These are phyloP conservation scores for Cyanoderma ruficeps DNA, from an alignment of 2,113 vertebrate genomes.

Conservation along the genomic window DNA sequence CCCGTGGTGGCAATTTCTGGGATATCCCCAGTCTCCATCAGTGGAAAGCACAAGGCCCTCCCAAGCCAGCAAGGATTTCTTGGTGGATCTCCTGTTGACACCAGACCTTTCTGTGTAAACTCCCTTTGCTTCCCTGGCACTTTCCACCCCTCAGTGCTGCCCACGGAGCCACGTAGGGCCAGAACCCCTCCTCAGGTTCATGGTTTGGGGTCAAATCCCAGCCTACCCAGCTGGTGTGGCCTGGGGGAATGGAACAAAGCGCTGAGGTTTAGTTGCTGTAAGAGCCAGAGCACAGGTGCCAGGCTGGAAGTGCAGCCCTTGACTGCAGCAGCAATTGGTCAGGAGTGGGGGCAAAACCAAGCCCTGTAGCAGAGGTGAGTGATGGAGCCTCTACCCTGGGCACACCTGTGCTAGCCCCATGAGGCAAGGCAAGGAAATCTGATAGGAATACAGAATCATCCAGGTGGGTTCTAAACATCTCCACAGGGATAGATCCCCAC, in stretches of 20 bases:
- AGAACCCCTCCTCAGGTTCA: too few relatives aligned
- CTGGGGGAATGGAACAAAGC: neutral
- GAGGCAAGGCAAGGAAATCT: neutral
- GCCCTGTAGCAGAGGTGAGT: fast-evolving
- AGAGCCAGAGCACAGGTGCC: neutral
- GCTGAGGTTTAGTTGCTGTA: too few relatives aligned
- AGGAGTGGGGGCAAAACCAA: neutral
- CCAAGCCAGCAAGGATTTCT: neutral
- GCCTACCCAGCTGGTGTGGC: neutral
- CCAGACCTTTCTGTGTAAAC: neutral
- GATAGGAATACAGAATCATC: neutral
- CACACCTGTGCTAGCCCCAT: neutral
- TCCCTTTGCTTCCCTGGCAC: too few relatives aligned
- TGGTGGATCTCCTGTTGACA: neutral
- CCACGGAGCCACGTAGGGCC: fast-evolving
- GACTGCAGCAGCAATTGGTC: neutral
- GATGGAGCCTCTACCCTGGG: neutral
- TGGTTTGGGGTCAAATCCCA: neutral
- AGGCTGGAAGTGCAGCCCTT: neutral
- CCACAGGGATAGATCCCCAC: neutral
- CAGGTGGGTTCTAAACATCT: neutral
- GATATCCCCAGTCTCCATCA: neutral
- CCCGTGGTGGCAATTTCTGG: neutral
- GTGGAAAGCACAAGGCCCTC: neutral
- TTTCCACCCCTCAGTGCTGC: neutral